Evolutionary conservation across 2,113 vertebrate species (phyloP).

Genomic region (Anoplopoma fimbria): DNA sequence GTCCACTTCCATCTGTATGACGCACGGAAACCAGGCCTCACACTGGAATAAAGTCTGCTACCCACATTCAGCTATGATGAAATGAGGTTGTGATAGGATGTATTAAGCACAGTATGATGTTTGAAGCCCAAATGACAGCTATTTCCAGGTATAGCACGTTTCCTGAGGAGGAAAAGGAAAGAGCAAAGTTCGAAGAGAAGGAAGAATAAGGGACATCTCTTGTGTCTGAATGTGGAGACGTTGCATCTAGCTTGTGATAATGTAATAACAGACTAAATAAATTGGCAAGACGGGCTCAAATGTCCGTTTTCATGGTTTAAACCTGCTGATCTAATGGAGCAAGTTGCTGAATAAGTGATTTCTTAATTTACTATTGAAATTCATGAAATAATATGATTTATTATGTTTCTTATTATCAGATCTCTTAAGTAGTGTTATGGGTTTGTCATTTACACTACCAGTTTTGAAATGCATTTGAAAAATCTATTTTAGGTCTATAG

Average conservation of each 20-base stretch:
- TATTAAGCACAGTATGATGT: conserved; percentile 81
- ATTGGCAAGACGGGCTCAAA: not conserved
- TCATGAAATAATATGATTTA: not conserved
- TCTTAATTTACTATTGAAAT: not conserved
- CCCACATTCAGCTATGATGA: conserved; percentile 23
- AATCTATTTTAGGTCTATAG: not conserved
- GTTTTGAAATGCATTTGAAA: not conserved
- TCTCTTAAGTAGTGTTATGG: not conserved
- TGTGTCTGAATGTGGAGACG: conserved; percentile 72
- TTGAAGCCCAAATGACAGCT: conserved; percentile 77
- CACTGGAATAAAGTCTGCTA: not conserved
- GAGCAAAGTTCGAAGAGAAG: conserved; percentile 19
- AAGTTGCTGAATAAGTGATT: not conserved
- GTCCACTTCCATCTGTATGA: not conserved
- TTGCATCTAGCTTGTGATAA: not conserved
- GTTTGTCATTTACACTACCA: not conserved
- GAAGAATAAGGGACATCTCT: conserved; percentile 43
- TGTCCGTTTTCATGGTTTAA: not conserved
- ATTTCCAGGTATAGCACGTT: conserved; percentile 39
- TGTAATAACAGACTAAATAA: not conserved
- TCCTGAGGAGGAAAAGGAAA: conserved; percentile 42
- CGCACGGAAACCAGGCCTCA: not conserved
- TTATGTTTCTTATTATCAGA: not conserved
- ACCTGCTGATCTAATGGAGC: not conserved
- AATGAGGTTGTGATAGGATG: conserved; percentile 58